Evolutionary conservation across 2,888 invertebrate species (phyloP), one percentile per base, ranked within the genome.

Genomic region (Odontomyia ornata): DNA sequence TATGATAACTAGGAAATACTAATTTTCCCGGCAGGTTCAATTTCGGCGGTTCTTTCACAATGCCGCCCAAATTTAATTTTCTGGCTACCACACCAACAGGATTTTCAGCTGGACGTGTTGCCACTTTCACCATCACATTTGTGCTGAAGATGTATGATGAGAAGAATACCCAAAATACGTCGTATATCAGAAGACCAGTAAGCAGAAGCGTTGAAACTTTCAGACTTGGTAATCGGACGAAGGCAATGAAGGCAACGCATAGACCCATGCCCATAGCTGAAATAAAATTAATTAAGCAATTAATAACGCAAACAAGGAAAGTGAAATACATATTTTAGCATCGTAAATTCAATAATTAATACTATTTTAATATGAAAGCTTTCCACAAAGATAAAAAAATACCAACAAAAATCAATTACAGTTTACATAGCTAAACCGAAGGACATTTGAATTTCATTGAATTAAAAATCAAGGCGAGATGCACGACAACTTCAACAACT

Each of bases 101-200:
- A 88, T 96, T 96, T 84, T 96, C 96, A 13, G 96, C 95, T 46
- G 95, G 95, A 83, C 95, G 88, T 76, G 93, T 93, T 77, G 93
- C 93, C 80, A 93, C 94, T 88, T 97, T 98, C 80, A 98, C 98
- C 98, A 98, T 98, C 81, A 98, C 98, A 85, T 98, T 98, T 83
- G 98, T 95, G 88, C 96, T 98, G 89, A 98, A 98, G 85, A 98
- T 96, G 86, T 98, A 98, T 0, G 97, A 97, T 1, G 98, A 98
- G 89, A 98, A 98, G 89, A 98, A 98, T 73, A 98, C 98, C 98
- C 98, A 98, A 88, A 98, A 98, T 56, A 98, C 98, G 87, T 98
- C 98, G 86, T 98, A 98, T 77, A 96, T 93, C 79, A 98, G 91
- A 81, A 98, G 89, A 36, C 98, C 98, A 65, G 97, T 96, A 82